Conservation (phyloP, 2,797 vertebrate genomes). For the Leuciscus waleckii region DNA sequence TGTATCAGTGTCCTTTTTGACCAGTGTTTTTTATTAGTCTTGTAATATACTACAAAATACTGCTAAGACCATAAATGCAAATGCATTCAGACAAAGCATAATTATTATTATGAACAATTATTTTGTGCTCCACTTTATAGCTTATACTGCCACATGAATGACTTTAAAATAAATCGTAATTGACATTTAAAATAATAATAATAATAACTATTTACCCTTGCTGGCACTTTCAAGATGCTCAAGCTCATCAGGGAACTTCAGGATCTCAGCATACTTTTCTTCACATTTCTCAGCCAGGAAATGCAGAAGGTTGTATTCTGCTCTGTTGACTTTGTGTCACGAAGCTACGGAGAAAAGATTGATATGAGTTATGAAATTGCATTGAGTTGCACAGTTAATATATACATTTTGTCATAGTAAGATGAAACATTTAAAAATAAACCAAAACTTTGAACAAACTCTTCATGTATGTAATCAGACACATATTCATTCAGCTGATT, state of each 20-base stretch:
- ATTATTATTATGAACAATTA: background rate
- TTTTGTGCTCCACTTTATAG: background rate
- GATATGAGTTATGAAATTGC: background rate
- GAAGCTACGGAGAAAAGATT: slow-evolving; percentile 79
- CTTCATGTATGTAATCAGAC: background rate
- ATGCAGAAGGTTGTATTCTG: slow-evolving; percentile 93
- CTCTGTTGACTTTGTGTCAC: slow-evolving; percentile 93
- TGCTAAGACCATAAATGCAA: background rate
- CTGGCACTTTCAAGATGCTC: slow-evolving; percentile 93
- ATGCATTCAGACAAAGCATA: background rate
- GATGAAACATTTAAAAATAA: background rate
- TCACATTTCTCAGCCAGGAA: slow-evolving; percentile 94
- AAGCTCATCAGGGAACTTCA: slow-evolving; percentile 94
- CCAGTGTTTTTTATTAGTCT: background rate
- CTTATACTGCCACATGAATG: background rate
- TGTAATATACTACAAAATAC: background rate
- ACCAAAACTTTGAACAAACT: background rate
- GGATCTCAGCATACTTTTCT: slow-evolving; percentile 83
- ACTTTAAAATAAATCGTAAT: background rate
- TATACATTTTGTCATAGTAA: background rate
- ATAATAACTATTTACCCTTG: slow-evolving; percentile 83
- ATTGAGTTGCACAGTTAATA: background rate
- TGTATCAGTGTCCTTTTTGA: background rate
- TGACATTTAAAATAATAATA: background rate
- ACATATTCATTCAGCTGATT: background rate